phyloP scores from a whole-genome alignment of 2,888 invertebrate species.

The Lasiommata megera region DNA sequence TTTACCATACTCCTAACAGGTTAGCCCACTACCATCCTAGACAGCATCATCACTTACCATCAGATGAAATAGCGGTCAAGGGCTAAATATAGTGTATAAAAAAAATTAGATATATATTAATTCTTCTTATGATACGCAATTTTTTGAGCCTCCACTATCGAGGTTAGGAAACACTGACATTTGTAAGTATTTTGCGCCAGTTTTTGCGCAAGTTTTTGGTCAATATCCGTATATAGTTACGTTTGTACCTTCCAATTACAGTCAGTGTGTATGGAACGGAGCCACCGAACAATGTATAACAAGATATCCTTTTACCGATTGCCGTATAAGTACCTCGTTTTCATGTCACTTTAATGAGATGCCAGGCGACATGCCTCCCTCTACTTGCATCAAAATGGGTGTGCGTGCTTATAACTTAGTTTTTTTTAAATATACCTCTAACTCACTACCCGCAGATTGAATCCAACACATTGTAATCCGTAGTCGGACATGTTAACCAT shows the following conservation, averaged over 20 bases:
- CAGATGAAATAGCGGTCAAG: too few species aligned
- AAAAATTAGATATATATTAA: too few species aligned
- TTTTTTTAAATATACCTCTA: too few species aligned
- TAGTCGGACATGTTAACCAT: too few species aligned
- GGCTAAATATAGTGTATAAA: too few species aligned
- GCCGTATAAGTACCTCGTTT: conserved; percentile 54
- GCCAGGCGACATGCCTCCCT: conserved; percentile 23
- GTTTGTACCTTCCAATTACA: conserved; percentile 58
- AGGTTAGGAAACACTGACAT: conserved; percentile 20
- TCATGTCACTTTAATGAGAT: conserved; percentile 59
- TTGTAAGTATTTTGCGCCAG: conserved; percentile 38
- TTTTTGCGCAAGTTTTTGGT: conserved; percentile 67
- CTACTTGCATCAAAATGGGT: conserved; percentile 21
- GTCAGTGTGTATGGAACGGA: conserved; percentile 42
- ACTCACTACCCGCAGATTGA: too few species aligned
- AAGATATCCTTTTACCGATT: conserved; percentile 43
- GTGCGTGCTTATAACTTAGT: background rate
- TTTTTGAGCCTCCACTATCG: too few species aligned
- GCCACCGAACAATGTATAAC: conserved; percentile 57
- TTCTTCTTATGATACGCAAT: too few species aligned
- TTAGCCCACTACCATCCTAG: too few species aligned
- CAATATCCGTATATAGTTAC: conserved; percentile 60
- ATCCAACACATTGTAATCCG: too few species aligned
- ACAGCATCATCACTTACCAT: too few species aligned
- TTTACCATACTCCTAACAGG: too few species aligned